phyloP scores from a whole-genome alignment of 2,888 invertebrate genomes.

The Synergus laeviventris region DNA sequence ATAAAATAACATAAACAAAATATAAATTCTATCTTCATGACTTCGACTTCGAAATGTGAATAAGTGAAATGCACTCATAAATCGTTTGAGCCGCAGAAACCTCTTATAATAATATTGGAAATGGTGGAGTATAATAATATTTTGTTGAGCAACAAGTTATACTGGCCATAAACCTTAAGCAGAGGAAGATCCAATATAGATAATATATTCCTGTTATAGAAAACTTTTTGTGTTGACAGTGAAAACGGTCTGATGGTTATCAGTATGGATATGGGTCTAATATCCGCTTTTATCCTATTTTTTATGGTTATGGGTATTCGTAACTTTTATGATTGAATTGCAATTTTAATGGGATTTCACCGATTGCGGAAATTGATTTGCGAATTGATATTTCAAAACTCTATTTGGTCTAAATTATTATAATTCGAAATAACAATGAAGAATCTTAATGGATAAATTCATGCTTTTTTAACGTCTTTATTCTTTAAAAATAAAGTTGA shows the following conservation, averaged over 20 bases:
- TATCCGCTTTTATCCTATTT: conserved; percentile 2
- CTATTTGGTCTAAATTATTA: neutral
- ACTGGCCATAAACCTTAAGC: neutral
- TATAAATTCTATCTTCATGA: neutral
- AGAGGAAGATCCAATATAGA: neutral
- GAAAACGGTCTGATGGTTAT: neutral
- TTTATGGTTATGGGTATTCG: neutral
- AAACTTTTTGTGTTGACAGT: neutral
- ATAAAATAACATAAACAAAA: too few relatives aligned
- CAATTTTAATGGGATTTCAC: neutral
- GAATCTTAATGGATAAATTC: neutral
- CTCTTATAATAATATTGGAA: neutral
- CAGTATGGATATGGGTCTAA: neutral
- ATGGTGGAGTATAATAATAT: neutral
- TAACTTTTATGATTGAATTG: neutral
- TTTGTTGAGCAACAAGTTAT: conserved; percentile 1
- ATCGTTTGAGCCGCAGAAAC: neutral
- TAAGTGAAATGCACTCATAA: neutral
- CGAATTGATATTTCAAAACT: neutral
- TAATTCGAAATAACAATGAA: neutral
- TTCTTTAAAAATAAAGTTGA: neutral
- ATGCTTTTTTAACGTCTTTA: neutral
- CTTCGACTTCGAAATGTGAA: neutral
- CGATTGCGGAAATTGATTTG: neutral
- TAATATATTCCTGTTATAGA: neutral